Evolutionary conservation across 2,888 invertebrate species (phyloP).

Genomic region (Branchipolynoe longqiensis): DNA sequence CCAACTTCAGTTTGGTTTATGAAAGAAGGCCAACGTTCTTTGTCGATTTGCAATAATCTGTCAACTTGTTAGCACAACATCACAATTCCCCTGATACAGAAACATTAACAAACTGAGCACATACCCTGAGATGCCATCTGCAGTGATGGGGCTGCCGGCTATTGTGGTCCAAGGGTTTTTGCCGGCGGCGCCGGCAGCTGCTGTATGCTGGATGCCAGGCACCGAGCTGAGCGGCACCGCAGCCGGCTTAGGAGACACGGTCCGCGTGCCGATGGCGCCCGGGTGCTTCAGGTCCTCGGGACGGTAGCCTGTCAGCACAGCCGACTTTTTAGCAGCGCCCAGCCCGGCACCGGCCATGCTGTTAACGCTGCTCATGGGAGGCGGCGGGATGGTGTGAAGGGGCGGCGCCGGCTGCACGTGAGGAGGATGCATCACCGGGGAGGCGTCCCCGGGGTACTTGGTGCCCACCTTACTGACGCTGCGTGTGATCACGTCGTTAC

Average conservation of each 20-base stretch:
- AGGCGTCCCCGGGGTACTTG: background rate
- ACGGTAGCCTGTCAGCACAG: background rate
- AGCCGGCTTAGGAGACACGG: constrained; percentile 15
- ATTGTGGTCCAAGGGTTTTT: constrained; percentile 40
- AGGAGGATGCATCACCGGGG: constrained; percentile 6
- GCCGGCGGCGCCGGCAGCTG: constrained; percentile 19
- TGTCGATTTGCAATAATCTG: too few species aligned
- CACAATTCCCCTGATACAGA: too few species aligned
- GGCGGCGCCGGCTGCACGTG: background rate
- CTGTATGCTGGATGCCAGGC: too few species aligned
- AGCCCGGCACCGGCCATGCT: background rate
- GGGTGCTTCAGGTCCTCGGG: constrained; percentile 26
- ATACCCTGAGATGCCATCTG: constrained; percentile 18
- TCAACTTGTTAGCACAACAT: too few species aligned
- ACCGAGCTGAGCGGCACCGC: background rate
- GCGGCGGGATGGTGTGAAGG: background rate
- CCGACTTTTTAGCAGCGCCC: background rate
- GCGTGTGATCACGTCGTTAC: constrained; percentile 63
- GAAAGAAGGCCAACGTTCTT: too few species aligned
- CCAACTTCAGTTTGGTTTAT: too few species aligned
- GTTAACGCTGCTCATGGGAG: background rate
- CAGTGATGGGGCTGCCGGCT: constrained; percentile 13
- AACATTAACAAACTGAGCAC: too few species aligned
- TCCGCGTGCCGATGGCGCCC: constrained; percentile 4
- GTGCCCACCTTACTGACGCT: background rate